These are phyloP conservation scores for Terrapene triunguis DNA, from an alignment of 2,113 vertebrate species.

Conservation along the genomic window DNA sequence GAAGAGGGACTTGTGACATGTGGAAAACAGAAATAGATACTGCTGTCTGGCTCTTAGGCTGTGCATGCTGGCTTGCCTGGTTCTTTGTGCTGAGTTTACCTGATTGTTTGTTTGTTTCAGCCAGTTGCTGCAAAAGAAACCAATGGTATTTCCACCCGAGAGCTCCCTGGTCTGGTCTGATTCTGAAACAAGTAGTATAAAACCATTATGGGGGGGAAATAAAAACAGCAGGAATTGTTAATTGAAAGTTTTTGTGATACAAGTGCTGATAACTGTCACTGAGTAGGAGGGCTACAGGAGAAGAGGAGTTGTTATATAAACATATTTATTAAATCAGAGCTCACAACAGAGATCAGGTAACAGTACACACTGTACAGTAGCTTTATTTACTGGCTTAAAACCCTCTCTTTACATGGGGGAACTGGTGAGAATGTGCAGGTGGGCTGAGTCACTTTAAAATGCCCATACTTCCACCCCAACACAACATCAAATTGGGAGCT, in stretches of 20 bases:
- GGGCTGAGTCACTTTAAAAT: slow-evolving; percentile 13
- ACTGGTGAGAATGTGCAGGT: neutral
- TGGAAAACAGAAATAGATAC: slow-evolving; percentile 34
- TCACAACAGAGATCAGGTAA: slow-evolving; percentile 4
- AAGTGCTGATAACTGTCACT: neutral
- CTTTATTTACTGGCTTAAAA: neutral
- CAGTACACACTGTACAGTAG: neutral
- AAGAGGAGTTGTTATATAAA: neutral
- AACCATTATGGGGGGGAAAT: neutral
- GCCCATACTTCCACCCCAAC: slow-evolving; percentile 39
- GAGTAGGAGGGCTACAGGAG: neutral
- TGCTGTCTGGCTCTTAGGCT: slow-evolving; percentile 29
- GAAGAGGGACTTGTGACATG: slow-evolving; percentile 12
- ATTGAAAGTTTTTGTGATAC: neutral
- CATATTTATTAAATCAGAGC: slow-evolving; percentile 26
- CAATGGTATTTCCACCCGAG: neutral
- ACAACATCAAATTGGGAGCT: slow-evolving; percentile 71
- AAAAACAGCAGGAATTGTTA: neutral
- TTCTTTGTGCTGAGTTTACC: slow-evolving; percentile 27
- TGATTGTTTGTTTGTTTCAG: slow-evolving; percentile 12
- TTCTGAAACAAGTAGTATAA: neutral
- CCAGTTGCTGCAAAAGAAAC: neutral
- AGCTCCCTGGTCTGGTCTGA: neutral
- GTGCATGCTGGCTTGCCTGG: neutral
- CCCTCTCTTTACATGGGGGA: neutral